phyloP scores from a whole-genome alignment of 2,797 vertebrate genomes.

The Pipistrellus pipistrellus region DNA sequence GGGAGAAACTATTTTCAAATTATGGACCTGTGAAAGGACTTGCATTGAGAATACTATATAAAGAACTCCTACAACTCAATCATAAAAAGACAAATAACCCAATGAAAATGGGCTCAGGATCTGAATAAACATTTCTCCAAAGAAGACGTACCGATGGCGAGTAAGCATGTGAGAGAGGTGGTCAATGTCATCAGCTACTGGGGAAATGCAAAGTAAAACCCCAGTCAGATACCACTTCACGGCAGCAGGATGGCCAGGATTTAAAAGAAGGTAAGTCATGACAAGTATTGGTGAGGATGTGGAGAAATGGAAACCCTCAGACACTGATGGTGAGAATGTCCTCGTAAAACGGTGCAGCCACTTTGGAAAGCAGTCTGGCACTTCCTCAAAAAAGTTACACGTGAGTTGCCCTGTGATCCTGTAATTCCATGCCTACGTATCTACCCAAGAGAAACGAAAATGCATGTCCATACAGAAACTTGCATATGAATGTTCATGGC shows the following conservation, averaged over 20 bases:
- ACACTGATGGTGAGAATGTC: not conserved
- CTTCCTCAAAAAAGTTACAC: not conserved
- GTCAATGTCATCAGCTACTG: not conserved
- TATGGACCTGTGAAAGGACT: not conserved
- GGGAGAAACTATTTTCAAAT: conserved; percentile 39
- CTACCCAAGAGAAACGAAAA: not conserved
- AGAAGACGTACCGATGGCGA: not conserved
- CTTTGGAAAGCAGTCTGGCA: not conserved
- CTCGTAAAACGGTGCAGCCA: not conserved
- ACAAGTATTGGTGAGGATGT: not conserved
- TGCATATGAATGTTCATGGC: not conserved
- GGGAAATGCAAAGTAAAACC: not conserved
- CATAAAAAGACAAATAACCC: conserved; percentile 51
- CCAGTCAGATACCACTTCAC: not conserved
- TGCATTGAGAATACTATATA: not conserved
- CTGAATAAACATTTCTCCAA: not conserved
- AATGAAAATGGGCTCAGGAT: conserved; percentile 33
- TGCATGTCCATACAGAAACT: not conserved
- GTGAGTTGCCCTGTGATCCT: not conserved
- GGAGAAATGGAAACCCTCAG: not conserved
- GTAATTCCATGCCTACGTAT: not conserved
- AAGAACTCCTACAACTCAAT: conserved; percentile 29
- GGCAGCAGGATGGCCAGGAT: not conserved
- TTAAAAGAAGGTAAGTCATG: not conserved
- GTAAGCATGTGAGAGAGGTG: not conserved